A percentile compares a stretch with the other conserved stretches of the same genome.
phyloP scores from a whole-genome alignment of 2,888 invertebrate genomes.

The Yponomeuta sedellus region DNA sequence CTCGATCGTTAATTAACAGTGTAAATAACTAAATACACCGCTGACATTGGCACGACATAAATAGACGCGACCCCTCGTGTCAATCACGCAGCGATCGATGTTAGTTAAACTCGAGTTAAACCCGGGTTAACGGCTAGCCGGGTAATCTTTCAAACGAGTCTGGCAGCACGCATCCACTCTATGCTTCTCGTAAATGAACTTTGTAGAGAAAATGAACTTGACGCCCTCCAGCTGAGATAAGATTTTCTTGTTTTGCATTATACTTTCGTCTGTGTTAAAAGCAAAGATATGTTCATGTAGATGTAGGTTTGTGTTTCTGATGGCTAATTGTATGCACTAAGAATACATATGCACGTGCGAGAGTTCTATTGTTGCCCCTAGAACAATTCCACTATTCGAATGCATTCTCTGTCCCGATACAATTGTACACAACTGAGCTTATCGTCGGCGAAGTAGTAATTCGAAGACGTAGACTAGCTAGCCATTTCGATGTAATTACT shows the following conservation, averaged over 20 bases:
- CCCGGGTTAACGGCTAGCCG: slow-evolving; percentile 39
- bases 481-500: no score
- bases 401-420: neutral
- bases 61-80: neutral
- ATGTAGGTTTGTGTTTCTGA: neutral
- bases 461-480: neutral
- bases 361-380: neutral
- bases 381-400: neutral
- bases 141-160: slow-evolving; percentile 51
- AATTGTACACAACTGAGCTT: neutral
- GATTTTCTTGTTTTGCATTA: no score
- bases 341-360: neutral
- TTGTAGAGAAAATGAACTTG: neutral
- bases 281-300: no score
- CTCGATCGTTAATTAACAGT: neutral
- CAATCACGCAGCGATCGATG: slow-evolving; percentile 1
- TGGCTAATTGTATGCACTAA: neutral
- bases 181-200: neutral
- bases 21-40: neutral
- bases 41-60: neutral
- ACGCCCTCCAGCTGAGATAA: neutral
- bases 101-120: slow-evolving; percentile 46
- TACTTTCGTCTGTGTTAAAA: no score
- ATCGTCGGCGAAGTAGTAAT: neutral
- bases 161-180: slow-evolving; percentile 39